Evolutionary conservation across 2,797 vertebrate species (phyloP).

Genomic region (Cyclopterus lumpus): DNA sequence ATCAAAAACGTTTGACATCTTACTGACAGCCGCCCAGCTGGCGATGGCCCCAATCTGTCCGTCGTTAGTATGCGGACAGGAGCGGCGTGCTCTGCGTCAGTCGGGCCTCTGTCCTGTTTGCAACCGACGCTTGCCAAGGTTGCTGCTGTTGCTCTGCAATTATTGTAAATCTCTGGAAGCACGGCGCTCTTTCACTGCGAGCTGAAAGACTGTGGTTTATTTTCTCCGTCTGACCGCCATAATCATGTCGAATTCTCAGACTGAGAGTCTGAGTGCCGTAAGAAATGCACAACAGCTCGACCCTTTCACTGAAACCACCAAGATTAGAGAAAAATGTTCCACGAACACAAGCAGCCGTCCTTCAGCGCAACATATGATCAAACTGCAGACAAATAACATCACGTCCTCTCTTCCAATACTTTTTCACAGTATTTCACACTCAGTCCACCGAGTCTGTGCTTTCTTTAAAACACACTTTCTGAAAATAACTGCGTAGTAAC

Average conservation of each 20-base stretch:
- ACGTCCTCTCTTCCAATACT: neutral
- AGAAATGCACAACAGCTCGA: slow-evolving; percentile 41
- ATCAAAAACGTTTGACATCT: slow-evolving; percentile 2
- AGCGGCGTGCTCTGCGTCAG: slow-evolving; percentile 1
- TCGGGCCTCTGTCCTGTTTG: slow-evolving; percentile 7
- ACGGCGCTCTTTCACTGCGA: slow-evolving; percentile 8
- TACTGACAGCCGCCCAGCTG: neutral
- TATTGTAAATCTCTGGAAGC: slow-evolving; percentile 45
- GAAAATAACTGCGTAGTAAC: slow-evolving; percentile 24
- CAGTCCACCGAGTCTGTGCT: too few relatives aligned
- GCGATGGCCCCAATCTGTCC: neutral
- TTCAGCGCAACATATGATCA: neutral
- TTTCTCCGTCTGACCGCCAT: slow-evolving; percentile 52
- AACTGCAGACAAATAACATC: slow-evolving; percentile 27
- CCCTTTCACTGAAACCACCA: slow-evolving; percentile 50
- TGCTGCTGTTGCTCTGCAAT: slow-evolving; percentile 55
- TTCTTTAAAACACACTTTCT: too few relatives aligned
- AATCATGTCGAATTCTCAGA: slow-evolving; percentile 65
- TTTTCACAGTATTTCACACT: neutral
- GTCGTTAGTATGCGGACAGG: slow-evolving; percentile 1
- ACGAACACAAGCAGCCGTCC: neutral
- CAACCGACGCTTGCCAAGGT: slow-evolving; percentile 6
- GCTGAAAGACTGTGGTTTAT: slow-evolving; percentile 54
- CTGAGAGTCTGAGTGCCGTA: slow-evolving; percentile 50
- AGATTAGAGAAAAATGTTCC: slow-evolving; percentile 9